Conservation (phyloP, 2,113 vertebrate genomes). For the Calidris pugnax region DNA sequence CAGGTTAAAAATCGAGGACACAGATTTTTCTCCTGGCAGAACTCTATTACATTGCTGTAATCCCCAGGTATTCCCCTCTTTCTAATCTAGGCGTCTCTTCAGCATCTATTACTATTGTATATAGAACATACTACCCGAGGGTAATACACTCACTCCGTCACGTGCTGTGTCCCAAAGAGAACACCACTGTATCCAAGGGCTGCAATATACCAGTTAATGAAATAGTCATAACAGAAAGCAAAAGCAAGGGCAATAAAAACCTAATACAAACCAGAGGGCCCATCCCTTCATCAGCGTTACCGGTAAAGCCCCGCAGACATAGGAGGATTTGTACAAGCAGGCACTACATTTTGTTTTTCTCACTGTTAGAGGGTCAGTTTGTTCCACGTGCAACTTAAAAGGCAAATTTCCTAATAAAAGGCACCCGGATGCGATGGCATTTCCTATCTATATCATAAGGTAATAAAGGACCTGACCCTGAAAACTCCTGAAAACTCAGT, state of each 20-base stretch:
- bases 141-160: not conserved
- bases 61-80: conserved; percentile 44
- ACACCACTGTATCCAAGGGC: not conserved
- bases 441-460: not conserved
- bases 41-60: conserved; percentile 47
- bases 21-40: not conserved
- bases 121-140: conserved; percentile 22
- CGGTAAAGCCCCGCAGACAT: not conserved
- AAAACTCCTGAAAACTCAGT: not conserved
- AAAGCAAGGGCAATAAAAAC: not conserved
- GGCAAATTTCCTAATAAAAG: not conserved
- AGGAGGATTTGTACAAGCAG: rapidly evolving
- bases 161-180: not conserved
- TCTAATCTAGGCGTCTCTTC: conserved; percentile 49
- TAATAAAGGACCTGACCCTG: not conserved
- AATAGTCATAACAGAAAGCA: not conserved
- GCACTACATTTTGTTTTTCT: not conserved
- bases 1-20: conserved; percentile 67
- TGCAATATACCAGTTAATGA: not conserved
- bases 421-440: not conserved
- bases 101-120: not conserved
- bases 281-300: rapidly evolving
- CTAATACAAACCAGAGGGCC: not conserved
- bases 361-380: not conserved
- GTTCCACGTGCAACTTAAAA: not conserved